phyloP scores from a whole-genome alignment of 2,888 invertebrate species.

The Drosophila atroscutellata region DNA sequence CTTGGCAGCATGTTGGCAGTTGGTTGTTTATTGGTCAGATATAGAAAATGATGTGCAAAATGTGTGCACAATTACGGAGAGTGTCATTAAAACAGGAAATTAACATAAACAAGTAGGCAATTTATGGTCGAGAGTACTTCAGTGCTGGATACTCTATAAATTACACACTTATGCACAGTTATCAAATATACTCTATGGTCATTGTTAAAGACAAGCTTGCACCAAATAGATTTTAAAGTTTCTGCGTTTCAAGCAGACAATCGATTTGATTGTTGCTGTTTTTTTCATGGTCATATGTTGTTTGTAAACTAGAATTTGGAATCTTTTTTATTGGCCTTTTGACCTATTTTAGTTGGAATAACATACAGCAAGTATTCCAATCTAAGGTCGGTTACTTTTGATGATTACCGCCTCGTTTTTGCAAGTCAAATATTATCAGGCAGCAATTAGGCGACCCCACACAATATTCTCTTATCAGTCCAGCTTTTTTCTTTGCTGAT shows the following conservation, averaged over 20 bases:
- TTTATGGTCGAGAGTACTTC: background rate
- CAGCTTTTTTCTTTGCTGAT: constrained; percentile 26
- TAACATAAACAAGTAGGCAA: background rate
- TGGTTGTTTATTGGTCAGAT: constrained; percentile 54
- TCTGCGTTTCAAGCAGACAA: background rate
- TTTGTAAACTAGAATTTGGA: background rate
- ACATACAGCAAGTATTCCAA: background rate
- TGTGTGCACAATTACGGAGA: constrained; percentile 38
- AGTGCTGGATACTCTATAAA: background rate
- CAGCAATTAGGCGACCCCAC: constrained; percentile 27
- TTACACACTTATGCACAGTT: background rate
- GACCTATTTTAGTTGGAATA: constrained; percentile 8
- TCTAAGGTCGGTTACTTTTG: constrained; percentile 8
- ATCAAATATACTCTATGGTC: background rate
- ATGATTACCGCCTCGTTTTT: constrained; percentile 31
- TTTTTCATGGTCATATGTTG: background rate
- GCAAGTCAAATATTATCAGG: constrained; percentile 40
- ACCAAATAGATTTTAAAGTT: background rate
- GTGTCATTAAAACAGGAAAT: constrained; percentile 1
- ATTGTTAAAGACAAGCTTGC: background rate
- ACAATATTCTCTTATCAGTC: constrained; percentile 28
- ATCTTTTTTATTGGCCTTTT: background rate
- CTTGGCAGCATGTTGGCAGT: constrained; percentile 65
- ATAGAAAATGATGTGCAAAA: constrained; percentile 34
- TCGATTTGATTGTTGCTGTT: background rate